Conservation (phyloP, 1,140 invertebrate species). For the Drosophila pallidifrons region DNA sequence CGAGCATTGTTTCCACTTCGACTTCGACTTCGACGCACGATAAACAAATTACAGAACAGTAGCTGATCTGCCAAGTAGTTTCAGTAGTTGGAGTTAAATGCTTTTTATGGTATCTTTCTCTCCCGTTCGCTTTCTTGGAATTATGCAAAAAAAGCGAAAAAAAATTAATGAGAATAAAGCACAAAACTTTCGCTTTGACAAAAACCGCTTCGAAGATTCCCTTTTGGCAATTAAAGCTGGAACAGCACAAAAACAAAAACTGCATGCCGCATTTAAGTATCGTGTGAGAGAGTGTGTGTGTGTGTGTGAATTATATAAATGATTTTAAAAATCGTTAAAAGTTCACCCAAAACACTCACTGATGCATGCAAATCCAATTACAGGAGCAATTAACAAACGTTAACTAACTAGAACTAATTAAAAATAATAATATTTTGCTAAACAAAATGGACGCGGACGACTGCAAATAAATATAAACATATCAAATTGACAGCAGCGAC, state of each 20-base stretch:
- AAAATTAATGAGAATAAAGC: not conserved
- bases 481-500: constrained; percentile 19
- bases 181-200: constrained; percentile 48
- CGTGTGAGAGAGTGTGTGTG: constrained; percentile 6
- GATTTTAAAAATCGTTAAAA: constrained; percentile 57
- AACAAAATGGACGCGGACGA: constrained; percentile 57
- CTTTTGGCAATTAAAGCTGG: constrained; percentile 55
- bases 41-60: constrained; percentile 72
- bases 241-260: constrained; percentile 14
- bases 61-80: constrained; percentile 24
- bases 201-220: constrained; percentile 34
- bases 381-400: constrained; percentile 79
- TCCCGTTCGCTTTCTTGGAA: constrained; percentile 34
- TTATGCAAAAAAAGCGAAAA: not conserved
- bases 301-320: constrained; percentile 60
- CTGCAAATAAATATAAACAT: constrained; percentile 14
- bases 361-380: constrained; percentile 80
- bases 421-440: constrained; percentile 79
- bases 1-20: constrained; percentile 52
- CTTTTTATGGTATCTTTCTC: constrained; percentile 25
- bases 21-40: constrained; percentile 36
- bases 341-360: constrained; percentile 66
- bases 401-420: constrained; percentile 83
- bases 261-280: constrained; percentile 35
- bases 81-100: constrained; percentile 35